Conservation (phyloP, 2,888 invertebrate genomes). For the Chymomyza procnemis region DNA sequence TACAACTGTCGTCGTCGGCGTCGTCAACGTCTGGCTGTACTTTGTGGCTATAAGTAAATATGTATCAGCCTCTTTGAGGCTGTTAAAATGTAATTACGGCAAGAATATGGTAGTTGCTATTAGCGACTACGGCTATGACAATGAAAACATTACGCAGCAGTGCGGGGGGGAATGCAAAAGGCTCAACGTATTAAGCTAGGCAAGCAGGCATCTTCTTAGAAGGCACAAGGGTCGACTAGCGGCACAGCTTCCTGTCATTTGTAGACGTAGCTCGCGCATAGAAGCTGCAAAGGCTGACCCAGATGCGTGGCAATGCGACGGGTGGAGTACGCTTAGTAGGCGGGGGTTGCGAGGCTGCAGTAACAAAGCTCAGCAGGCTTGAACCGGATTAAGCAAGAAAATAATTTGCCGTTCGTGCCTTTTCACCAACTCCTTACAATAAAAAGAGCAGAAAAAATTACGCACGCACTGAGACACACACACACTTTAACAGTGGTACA, state of each 20-base stretch:
- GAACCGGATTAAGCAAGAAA: constrained; percentile 73
- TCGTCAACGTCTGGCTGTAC: background rate
- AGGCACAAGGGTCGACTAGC: constrained; percentile 9
- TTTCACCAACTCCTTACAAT: constrained; percentile 59
- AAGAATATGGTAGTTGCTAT: constrained; percentile 61
- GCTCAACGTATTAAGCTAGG: constrained; percentile 52
- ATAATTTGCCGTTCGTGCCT: constrained; percentile 74
- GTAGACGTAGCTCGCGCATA: constrained; percentile 24
- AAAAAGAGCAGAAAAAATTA: constrained; percentile 34
- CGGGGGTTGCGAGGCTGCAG: background rate
- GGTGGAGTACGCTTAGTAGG: background rate
- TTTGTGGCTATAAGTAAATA: constrained; percentile 56
- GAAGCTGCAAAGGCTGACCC: constrained; percentile 48
- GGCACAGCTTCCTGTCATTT: constrained; percentile 56
- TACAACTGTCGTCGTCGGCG: background rate
- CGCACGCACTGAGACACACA: constrained; percentile 13
- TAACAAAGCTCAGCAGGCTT: constrained; percentile 66
- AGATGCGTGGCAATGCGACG: constrained; percentile 48
- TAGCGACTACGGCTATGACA: constrained; percentile 62
- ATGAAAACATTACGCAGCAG: constrained; percentile 55
- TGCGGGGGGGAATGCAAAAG: background rate
- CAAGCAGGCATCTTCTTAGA: constrained; percentile 34
- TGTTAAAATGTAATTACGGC: constrained; percentile 71
- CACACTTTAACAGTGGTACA: background rate
- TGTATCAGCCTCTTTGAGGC: constrained; percentile 55